Conservation (phyloP, 2,113 vertebrate genomes). For the Gambusia holbrooki region DNA sequence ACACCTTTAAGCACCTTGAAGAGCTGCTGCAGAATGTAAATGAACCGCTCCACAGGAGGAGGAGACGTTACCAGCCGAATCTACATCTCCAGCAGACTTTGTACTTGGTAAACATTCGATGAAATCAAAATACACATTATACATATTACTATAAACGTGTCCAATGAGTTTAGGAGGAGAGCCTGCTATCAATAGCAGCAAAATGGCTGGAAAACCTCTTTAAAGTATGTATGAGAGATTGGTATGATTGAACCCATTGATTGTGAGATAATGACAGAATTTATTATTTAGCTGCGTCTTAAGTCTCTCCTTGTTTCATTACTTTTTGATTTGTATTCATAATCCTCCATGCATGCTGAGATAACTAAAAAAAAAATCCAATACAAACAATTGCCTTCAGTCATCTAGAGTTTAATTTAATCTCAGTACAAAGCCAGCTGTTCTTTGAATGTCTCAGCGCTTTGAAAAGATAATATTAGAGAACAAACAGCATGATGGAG, state of each 20-base stretch:
- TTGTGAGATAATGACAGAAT: background rate
- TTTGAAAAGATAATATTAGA: no score
- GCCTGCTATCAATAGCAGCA: background rate
- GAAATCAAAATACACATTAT: background rate
- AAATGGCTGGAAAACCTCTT: background rate
- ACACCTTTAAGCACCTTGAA: constrained; percentile 4
- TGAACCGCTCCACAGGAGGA: background rate
- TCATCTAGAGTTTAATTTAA: no score
- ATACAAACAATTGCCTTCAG: no score
- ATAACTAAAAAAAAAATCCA: no score
- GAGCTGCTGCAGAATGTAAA: constrained; percentile 35
- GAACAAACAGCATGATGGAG: no score
- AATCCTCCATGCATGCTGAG: no score
- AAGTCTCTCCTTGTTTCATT: background rate
- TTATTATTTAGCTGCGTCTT: background rate
- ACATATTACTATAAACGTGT: background rate
- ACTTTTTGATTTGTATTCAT: no score
- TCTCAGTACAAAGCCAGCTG: no score
- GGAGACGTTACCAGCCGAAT: background rate
- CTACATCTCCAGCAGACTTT: constrained; percentile 2
- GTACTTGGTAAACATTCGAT: background rate
- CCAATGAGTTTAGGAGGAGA: background rate
- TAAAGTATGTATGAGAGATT: background rate
- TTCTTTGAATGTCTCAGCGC: no score
- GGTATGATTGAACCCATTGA: background rate